Evolutionary conservation across 2,113 vertebrate genomes (phyloP).

Genomic region (Paratilapia polleni): DNA sequence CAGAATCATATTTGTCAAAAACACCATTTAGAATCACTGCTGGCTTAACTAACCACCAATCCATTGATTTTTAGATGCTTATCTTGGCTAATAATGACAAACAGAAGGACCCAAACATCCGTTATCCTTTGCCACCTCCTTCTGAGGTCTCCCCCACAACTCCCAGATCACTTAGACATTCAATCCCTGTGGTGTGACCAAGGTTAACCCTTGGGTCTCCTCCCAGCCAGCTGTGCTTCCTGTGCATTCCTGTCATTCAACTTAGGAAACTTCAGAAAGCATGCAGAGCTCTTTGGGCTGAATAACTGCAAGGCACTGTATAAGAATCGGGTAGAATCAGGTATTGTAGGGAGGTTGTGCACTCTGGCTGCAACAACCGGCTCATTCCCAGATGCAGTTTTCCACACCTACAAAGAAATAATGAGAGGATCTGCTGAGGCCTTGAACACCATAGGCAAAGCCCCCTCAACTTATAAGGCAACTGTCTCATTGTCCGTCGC

Average conservation of each 20-base stretch:
- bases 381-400: not conserved
- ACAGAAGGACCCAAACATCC: not conserved
- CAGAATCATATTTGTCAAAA: not conserved
- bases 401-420: not conserved
- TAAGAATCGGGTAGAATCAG: not conserved
- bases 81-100: too few species aligned
- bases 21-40: not conserved
- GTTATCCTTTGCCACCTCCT: not conserved
- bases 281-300: not conserved
- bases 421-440: not conserved
- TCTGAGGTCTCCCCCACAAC: not conserved
- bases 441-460: not conserved
- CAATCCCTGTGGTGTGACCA: not conserved
- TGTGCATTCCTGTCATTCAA: not conserved
- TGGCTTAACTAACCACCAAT: too few species aligned
- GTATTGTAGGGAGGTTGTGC: too few species aligned
- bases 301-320: not conserved
- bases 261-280: not conserved
- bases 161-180: not conserved
- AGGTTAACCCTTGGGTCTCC: not conserved
- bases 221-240: conserved; percentile 4
- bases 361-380: not conserved
- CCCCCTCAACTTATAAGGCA: not conserved
- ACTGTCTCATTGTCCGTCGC: too few species aligned
- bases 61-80: too few species aligned